Base-by-base conservation (phyloP, 2,888 invertebrate species). In the Pachydiplax longipennis region DNA sequence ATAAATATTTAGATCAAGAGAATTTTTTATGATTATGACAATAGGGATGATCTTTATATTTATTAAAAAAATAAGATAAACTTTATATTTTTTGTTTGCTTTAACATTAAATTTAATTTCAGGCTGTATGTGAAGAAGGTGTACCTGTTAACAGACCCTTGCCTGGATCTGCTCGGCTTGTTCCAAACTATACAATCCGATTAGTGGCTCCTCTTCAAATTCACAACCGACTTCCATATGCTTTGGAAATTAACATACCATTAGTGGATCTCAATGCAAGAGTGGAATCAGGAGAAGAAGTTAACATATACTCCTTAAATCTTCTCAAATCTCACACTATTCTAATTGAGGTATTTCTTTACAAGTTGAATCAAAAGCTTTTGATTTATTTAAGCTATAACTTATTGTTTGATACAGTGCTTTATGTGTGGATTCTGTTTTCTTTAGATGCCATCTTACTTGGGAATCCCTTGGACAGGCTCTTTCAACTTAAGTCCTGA, bases 181-280 rank as follows among this genome's bases (percentile, higher is more conserved):
- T 97, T 83, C 97, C 97, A 0, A 97, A 97, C 93, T 96, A 96
- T 93, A 94, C 96, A 10, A 95, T 98, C 90, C 95, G 96, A 80
- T 94, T 97, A n/a, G 93, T 97, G 83, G 97, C 97, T 0, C 97
- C 97, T 0, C 94, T 97, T 35, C 95, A 96, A 8, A 94, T 98
- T 22, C 96, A 97, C 94, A 98, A 97, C 93, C 96, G 96, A 48
- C 94, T 98, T 80, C 97, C 97, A 0, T 97, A 97, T 93, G 96
- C 96, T 0, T 93, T 97, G 53, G 95, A 96, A 93, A 94, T 96
- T 8, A 94, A 94, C 92, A 94, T 95, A 91, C 94, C 95, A 3
- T 93, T 93, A 25, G 93, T 95, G 15, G 94, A 94, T 91, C 95
- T 95, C 92, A 93, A 94, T 91, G 94, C 95, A 92, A 95, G 96